These are phyloP conservation scores for Halichondria panicea DNA, from an alignment of 37 sponge, comb jelly and placozoan species.

Conservation along the genomic window DNA sequence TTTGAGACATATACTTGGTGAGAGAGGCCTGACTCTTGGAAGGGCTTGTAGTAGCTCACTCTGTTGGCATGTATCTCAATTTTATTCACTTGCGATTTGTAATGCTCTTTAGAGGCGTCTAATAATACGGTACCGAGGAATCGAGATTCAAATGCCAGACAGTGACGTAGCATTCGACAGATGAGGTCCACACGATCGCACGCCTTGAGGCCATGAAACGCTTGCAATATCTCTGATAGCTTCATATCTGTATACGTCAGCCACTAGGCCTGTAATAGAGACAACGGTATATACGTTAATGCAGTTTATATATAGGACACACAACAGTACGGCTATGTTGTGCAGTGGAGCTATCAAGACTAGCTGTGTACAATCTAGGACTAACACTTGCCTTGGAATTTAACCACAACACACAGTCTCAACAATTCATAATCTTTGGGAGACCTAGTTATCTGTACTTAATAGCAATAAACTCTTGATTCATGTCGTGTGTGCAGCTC, in stretches of 20 bases:
- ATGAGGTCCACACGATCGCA: conserved; percentile 67
- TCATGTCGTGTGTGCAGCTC: no score
- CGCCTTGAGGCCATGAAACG: conserved; percentile 60
- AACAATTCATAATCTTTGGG: no score
- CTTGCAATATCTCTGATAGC: conserved; percentile 45
- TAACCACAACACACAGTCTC: no score
- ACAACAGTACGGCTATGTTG: no score
- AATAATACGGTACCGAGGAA: conserved; percentile 61
- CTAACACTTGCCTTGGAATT: no score
- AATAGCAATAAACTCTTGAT: no score
- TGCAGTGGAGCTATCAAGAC: no score
- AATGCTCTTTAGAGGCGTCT: conserved; percentile 20
- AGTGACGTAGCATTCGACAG: conserved; percentile 61
- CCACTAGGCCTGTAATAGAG: no score
- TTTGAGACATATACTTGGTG: conserved; percentile 56
- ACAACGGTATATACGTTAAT: no score
- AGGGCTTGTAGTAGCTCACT: conserved; percentile 39
- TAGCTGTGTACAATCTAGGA: no score
- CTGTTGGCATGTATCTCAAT: conserved; percentile 50
- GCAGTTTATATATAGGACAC: no score
- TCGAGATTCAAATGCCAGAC: conserved; percentile 54
- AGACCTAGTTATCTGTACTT: no score
- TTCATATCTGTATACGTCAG: conserved; percentile 37
- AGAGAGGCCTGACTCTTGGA: conserved; percentile 38
- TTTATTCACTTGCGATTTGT: conserved; percentile 26